phyloP scores from a whole-genome alignment of 2,888 invertebrate species.

The Hermodice carunculata region DNA sequence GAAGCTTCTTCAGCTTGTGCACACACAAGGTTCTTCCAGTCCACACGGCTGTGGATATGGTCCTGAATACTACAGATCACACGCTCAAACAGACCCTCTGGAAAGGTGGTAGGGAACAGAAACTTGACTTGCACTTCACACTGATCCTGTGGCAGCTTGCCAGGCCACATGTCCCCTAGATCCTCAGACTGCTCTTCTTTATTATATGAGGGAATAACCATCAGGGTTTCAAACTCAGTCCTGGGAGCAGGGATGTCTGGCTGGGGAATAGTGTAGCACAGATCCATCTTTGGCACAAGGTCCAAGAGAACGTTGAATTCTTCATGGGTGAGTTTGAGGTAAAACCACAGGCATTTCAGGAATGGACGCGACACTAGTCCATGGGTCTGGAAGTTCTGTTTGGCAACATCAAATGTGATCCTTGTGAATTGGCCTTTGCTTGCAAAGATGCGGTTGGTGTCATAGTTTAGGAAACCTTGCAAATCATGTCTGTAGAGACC shows the following conservation, averaged over 20 bases:
- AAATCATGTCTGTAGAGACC: slow-evolving; percentile 61
- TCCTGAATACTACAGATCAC: slow-evolving; percentile 52
- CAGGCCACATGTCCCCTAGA: slow-evolving; percentile 13
- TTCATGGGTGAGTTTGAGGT: slow-evolving; percentile 50
- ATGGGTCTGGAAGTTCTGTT: slow-evolving; percentile 47
- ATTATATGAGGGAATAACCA: slow-evolving; percentile 29
- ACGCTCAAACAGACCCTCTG: slow-evolving; percentile 54
- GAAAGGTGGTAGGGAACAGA: slow-evolving; percentile 48
- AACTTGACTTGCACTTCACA: slow-evolving; percentile 27
- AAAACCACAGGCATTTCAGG: slow-evolving; percentile 64
- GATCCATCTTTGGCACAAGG: slow-evolving; percentile 56
- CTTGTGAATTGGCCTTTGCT: slow-evolving; percentile 56
- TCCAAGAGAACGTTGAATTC: slow-evolving; percentile 53
- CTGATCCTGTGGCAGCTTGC: neutral
- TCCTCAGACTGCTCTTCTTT: slow-evolving; percentile 16
- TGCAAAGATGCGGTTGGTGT: slow-evolving; percentile 57
- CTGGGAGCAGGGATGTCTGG: slow-evolving; percentile 35
- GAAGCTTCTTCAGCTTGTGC: slow-evolving; percentile 40
- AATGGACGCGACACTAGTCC: slow-evolving; percentile 64
- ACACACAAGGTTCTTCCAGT: slow-evolving; percentile 58
- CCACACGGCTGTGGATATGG: slow-evolving; percentile 50
- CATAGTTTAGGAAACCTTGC: slow-evolving; percentile 54
- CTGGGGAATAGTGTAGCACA: slow-evolving; percentile 64
- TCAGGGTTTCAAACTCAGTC: slow-evolving; percentile 15
- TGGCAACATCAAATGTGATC: slow-evolving; percentile 54